Base-by-base conservation (phyloP, 2,113 vertebrate genomes). In the Blennius ocellaris region DNA sequence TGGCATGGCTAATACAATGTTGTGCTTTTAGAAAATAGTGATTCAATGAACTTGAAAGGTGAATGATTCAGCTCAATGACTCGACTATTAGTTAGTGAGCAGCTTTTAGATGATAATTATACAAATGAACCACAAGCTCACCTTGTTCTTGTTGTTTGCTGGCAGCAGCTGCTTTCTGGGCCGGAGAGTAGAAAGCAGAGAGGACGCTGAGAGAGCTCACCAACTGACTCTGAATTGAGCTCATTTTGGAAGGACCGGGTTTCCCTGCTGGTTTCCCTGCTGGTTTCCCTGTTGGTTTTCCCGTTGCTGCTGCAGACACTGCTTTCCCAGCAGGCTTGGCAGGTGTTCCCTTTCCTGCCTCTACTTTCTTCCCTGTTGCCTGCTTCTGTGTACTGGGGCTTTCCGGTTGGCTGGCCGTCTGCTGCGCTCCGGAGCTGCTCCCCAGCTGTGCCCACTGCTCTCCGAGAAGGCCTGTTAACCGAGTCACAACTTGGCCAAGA, bases 391-490 rank as follows among this genome's bases (percentile, higher is more conserved):
- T 54, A 44, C 38, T 79, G 38, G 45, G 69, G 44, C 55, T 88
- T 51, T 91, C 88, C 87, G 96, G 0, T 93, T 95, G 48, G 0
- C 91, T 92, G 6, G 94, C 88, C 51, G 94, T 90, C 87, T 97
- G 97, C 0, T 96, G 96, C 75, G 95, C 92, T 21, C 96, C 91
- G n/a, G 91, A 65, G 69, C 90, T 92, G 0, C 96, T 96, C 73
- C 97, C 97, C 78, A 99, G 88, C 77, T 95, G 97, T 67, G 92
- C 94, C 97, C 97, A 99, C 90, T 99, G 98, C 81, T 99, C 97
- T 54, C 97, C 96, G 57, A 99, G 91, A 5, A 99, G 96, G 48
- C 96, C 97, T 68, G 98, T 97, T 90, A 99, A 94, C 77, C 95
- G 96, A 81, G 95, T 98, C 2, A 99, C 96, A 0, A 98, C 97